Base-by-base conservation (phyloP, 2,888 invertebrate genomes). In the Hecatera dysodea region DNA sequence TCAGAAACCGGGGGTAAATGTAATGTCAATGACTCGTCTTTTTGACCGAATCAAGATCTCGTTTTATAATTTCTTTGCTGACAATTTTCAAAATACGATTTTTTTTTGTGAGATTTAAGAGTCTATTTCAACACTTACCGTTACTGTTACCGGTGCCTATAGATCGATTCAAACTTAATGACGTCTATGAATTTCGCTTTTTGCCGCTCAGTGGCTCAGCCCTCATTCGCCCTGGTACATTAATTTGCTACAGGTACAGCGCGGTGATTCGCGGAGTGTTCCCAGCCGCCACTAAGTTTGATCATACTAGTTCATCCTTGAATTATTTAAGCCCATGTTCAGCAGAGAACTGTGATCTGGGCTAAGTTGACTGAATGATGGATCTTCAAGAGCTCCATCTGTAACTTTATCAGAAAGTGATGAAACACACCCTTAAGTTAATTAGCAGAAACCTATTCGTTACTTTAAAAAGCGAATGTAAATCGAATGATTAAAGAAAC, bases 41-140 rank as follows among this genome's bases (percentile, higher is more conserved):
- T 2, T 15, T 46, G 53, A n/a, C 75, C 33, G 67, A 55, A 17
- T 75, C 7, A 53, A 71, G 65, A 72, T 75, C 67, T 75, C 72
- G 22, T 39, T 22, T 36, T 15, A 46, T 12, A 39, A 52, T 65
- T 33, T 70, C 24, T n/a, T 42, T 39, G 56, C 22, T 55, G 67
- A 15, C 12, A 36, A 24, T n/a, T 42, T 39, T 19, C 0, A 15
- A 15, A n/a, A 17, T 27, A 2, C n/a, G 12, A 6, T 7, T 22
- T 7, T 27, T 1, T 50, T 75, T 33, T 55, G 33, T 55, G 2
- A 66, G 24, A 33, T n/a, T 46, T 24, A 39, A 9, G 27, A 24
- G 44, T 33, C 8, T n/a, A 15, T 62, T 70, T 65, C 62, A 53
- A 17, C 48, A 24, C 29, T 2, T 48, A 11, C 36, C 15, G 48